A percentile compares a stretch with the other conserved stretches of the same genome.
Evolutionary conservation across 2,797 vertebrate species (phyloP).

Genomic region (Bradypodion pumilum): DNA sequence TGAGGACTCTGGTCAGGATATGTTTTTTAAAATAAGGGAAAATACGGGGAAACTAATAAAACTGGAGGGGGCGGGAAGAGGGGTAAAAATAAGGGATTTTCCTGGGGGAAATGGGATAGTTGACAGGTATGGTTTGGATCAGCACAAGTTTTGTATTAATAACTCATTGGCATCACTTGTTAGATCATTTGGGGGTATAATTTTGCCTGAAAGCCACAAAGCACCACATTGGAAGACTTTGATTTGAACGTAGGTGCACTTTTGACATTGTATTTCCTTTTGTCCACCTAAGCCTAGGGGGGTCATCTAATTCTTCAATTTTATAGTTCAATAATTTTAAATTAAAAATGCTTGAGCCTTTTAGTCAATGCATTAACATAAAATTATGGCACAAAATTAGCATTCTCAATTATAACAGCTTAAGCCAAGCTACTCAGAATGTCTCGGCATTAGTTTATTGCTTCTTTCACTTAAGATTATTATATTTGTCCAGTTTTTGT

Average conservation of each 20-base stretch:
- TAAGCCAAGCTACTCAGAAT: conserved; percentile 53
- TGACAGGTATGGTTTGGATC: no score
- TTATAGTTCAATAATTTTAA: conserved; percentile 72
- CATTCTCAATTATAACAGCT: conserved; percentile 58
- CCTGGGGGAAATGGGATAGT: no score
- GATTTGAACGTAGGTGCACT: conserved; percentile 63
- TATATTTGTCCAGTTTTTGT: conserved; percentile 48
- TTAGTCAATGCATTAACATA: conserved; percentile 70
- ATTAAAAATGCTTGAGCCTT: conserved; percentile 70
- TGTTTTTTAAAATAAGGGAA: no score
- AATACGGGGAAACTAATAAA: no score
- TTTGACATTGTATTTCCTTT: conserved; percentile 65
- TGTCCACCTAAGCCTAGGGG: conserved; percentile 56
- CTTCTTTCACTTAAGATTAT: conserved; percentile 47
- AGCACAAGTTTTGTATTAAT: background rate
- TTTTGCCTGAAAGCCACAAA: conserved; percentile 52
- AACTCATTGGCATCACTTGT: background rate
- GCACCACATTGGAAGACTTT: conserved; percentile 46
- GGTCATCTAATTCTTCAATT: conserved; percentile 68
- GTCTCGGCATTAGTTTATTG: conserved; percentile 42
- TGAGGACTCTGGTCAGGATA: no score
- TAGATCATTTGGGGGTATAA: conserved; percentile 16
- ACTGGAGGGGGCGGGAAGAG: no score
- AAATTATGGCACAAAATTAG: conserved; percentile 68
- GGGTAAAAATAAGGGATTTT: no score